Evolutionary conservation across 2,113 vertebrate species (phyloP).

Genomic region (Blennius ocellaris): DNA sequence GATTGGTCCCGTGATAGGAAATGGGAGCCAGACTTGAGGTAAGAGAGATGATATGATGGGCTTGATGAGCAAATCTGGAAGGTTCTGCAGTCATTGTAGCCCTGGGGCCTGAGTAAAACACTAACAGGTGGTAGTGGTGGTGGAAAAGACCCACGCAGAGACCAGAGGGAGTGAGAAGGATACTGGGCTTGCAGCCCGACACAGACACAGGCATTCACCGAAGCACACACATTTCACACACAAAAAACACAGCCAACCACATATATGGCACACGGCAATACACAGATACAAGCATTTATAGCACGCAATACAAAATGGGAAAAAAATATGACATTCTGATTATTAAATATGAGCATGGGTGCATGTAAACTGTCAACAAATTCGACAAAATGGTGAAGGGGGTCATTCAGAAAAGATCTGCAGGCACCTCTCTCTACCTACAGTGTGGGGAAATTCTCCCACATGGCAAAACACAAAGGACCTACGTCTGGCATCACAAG

Average conservation of each 20-base stretch:
- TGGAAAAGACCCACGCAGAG: conserved; percentile 80
- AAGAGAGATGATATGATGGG: conserved; percentile 65
- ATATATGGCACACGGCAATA: conserved; percentile 52
- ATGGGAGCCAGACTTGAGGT: conserved; percentile 75
- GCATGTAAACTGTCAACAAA: background rate
- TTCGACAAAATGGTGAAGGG: background rate
- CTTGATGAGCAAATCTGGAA: conserved; percentile 79
- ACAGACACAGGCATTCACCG: conserved; percentile 57
- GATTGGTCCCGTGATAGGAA: conserved; percentile 63
- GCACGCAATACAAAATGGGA: background rate
- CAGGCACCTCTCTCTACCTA: conserved; percentile 60
- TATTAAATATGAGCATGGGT: background rate
- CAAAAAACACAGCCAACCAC: conserved; percentile 54
- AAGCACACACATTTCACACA: conserved; percentile 22
- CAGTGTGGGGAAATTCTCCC: conserved; percentile 72
- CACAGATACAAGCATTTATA: conserved; percentile 9
- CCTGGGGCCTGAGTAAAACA: conserved; percentile 78
- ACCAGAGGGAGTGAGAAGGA: conserved; percentile 75
- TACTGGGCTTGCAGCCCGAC: conserved; percentile 71
- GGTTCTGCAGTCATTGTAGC: conserved; percentile 71
- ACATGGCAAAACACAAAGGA: conserved; percentile 78
- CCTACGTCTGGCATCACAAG: conserved; percentile 73
- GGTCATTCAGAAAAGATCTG: conserved; percentile 58
- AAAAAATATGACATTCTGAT: background rate
- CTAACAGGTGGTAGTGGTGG: conserved; percentile 78